Conservation (phyloP, 2,113 vertebrate genomes). For the Chaetodon auriga region DNA sequence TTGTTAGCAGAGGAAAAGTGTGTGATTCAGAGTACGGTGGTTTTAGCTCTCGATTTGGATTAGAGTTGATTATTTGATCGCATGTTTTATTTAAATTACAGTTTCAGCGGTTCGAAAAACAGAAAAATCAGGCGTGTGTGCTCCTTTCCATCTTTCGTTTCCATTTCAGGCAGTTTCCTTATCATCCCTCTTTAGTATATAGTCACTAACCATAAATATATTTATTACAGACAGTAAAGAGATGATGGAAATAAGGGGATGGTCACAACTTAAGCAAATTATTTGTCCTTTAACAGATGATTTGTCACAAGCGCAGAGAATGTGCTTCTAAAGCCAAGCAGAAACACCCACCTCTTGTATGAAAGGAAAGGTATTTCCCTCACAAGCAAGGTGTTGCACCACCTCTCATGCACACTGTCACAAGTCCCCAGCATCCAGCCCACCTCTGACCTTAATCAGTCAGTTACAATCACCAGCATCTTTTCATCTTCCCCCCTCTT, state of each 20-base stretch:
- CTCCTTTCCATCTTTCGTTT: neutral
- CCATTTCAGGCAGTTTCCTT: no score
- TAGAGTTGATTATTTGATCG: neutral
- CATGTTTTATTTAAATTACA: no score
- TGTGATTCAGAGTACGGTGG: neutral
- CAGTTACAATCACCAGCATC: conserved; percentile 62
- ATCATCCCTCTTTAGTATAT: no score
- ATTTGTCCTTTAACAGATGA: conserved; percentile 25
- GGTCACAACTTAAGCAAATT: conserved; percentile 17
- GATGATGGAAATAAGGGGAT: neutral
- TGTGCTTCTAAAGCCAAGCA: neutral
- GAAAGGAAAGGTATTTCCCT: conserved; percentile 56
- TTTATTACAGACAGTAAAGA: neutral
- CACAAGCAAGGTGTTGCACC: conserved; percentile 56
- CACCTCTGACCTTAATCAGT: conserved; percentile 74
- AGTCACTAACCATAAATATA: neutral
- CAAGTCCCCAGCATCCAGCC: conserved; percentile 57
- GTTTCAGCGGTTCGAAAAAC: no score
- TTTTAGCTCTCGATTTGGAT: neutral
- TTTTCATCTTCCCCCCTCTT: conserved; percentile 57
- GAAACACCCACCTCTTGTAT: neutral
- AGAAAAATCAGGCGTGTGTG: no score
- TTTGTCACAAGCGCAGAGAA: conserved; percentile 18
- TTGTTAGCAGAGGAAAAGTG: no score
- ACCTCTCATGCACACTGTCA: conserved; percentile 48